These are phyloP conservation scores for Pseudopipra pipra DNA, from an alignment of 2,113 vertebrate genomes.

Conservation along the genomic window DNA sequence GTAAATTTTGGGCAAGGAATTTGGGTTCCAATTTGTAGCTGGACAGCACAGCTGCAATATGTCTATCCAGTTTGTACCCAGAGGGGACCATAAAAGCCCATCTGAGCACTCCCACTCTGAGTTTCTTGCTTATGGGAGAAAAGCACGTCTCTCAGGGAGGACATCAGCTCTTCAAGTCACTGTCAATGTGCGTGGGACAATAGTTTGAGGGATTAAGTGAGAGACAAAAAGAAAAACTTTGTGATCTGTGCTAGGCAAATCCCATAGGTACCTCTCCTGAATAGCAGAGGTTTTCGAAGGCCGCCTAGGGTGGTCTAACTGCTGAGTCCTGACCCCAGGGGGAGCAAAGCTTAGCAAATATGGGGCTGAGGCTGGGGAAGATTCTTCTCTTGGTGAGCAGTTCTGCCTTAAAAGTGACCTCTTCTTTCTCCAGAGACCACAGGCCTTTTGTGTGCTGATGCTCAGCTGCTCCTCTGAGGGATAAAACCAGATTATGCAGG, in stretches of 20 bases:
- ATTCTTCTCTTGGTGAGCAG: neutral
- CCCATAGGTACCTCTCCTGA: neutral
- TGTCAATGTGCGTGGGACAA: neutral
- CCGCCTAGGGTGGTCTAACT: neutral
- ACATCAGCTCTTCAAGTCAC: neutral
- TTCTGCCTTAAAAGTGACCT: neutral
- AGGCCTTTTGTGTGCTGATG: neutral
- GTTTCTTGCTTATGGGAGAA: neutral
- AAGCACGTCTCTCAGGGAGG: neutral
- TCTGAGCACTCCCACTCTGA: neutral
- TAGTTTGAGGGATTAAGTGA: neutral
- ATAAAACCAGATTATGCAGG: neutral
- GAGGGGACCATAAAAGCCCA: neutral
- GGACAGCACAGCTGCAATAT: neutral
- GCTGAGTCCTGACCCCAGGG: neutral
- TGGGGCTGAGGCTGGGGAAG: neutral
- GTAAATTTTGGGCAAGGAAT: neutral
- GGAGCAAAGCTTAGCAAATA: neutral
- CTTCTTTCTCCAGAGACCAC: neutral
- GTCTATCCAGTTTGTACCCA: neutral
- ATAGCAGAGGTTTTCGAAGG: neutral
- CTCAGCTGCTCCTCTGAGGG: neutral
- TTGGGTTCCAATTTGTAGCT: neutral
- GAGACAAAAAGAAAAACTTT: neutral
- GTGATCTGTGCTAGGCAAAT: neutral